These are phyloP conservation scores for Anthopleura xanthogrammica DNA, from an alignment of 92 coral and sea anemone species.

Conservation along the genomic window DNA sequence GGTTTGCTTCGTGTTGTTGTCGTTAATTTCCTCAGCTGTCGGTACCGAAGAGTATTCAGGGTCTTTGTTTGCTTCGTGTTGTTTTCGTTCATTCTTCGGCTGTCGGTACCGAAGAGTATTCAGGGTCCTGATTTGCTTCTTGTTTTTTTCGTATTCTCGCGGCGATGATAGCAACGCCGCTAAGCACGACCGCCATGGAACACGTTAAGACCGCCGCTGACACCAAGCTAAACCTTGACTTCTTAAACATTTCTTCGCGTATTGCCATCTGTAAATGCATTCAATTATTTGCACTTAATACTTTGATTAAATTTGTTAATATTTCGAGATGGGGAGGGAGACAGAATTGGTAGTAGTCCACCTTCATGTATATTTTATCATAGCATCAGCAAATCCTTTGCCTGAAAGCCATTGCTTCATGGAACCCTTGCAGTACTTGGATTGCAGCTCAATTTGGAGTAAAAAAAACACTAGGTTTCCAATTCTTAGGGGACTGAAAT, in stretches of 20 bases:
- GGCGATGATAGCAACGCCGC: constrained; percentile 79
- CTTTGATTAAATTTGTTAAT: not conserved
- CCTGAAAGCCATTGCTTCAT: too few species aligned
- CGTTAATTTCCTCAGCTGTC: constrained; percentile 23
- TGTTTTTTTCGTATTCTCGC: constrained; percentile 61
- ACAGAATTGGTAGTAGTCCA: too few species aligned
- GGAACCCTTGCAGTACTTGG: too few species aligned
- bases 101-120: constrained; percentile 43
- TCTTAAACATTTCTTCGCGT: constrained; percentile 17
- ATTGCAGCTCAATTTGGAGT: too few species aligned
- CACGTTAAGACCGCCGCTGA: constrained; percentile 89
- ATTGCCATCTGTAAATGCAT: not conserved
- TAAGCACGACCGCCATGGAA: constrained; percentile 74
- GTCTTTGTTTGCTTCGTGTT: not conserved
- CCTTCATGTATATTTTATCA: too few species aligned
- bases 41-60: not conserved
- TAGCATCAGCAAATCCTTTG: too few species aligned
- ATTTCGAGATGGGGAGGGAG: not conserved
- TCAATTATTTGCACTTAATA: not conserved
- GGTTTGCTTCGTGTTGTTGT: constrained; percentile 44
- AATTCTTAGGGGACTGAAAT: too few species aligned
- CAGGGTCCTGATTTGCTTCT: constrained; percentile 41
- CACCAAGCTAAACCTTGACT: constrained; percentile 57
- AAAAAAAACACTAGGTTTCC: too few species aligned
- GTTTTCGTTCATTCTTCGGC: not conserved